Evolutionary conservation across 1,140 invertebrate genomes (phyloP).

Genomic region (Drosophila tristis): DNA sequence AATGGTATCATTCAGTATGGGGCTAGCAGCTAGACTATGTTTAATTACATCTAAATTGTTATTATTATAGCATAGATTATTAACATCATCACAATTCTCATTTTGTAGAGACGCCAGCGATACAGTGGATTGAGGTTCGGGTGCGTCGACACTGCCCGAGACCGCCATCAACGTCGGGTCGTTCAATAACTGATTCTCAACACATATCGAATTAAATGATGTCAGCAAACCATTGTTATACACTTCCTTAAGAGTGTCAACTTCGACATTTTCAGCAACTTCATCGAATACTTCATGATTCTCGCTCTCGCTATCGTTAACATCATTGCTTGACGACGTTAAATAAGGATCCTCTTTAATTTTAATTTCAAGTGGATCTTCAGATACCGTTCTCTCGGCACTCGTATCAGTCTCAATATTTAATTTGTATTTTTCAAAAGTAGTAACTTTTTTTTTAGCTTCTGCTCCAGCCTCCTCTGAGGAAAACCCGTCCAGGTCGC

Average conservation of each 20-base stretch:
- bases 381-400: neutral
- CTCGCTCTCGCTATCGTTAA: constrained; percentile 3
- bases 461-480: neutral
- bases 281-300: constrained; percentile 6
- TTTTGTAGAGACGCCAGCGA: constrained; percentile 27
- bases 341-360: constrained; percentile 18
- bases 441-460: constrained; percentile 12
- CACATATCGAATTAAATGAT: constrained; percentile 69
- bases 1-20: constrained; percentile 18
- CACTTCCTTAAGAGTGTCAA: constrained; percentile 27
- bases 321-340: constrained; percentile 31
- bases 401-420: constrained; percentile 50
- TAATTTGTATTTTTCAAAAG: constrained; percentile 18
- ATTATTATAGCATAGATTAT: constrained; percentile 56
- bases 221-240: constrained; percentile 66
- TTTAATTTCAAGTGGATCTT: constrained; percentile 8
- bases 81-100: constrained; percentile 59
- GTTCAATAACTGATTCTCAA: neutral
- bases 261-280: neutral
- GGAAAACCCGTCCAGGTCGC: constrained; percentile 34
- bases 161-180: constrained; percentile 1
- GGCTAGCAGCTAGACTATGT: constrained; percentile 27
- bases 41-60: constrained; percentile 60
- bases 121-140: constrained; percentile 6
- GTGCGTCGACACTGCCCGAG: neutral